Evolutionary conservation across 2,113 vertebrate genomes (phyloP).

Genomic region (Ramphastos sulfuratus): DNA sequence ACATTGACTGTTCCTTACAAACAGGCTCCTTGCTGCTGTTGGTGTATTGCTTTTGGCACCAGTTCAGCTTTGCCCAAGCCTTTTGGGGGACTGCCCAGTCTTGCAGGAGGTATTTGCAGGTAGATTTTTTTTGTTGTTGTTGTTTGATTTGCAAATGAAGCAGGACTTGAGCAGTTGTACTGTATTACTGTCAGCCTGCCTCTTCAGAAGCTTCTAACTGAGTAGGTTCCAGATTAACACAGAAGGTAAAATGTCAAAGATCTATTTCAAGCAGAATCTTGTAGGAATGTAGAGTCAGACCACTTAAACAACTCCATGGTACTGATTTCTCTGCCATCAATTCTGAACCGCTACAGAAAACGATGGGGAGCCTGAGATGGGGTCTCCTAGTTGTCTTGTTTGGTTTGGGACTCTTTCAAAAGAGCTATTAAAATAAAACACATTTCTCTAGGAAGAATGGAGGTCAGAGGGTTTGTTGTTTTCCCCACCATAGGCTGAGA

Average conservation of each 20-base stretch:
- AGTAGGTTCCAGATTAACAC: not conserved
- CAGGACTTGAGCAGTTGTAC: not conserved
- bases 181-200: not conserved
- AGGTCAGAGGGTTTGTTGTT: not conserved
- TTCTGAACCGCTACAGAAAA: not conserved
- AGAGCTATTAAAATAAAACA: not conserved
- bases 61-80: not conserved
- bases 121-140: not conserved
- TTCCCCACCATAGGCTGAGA: not conserved
- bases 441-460: not conserved
- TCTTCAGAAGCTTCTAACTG: not conserved
- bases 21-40: not conserved
- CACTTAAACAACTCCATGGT: not conserved
- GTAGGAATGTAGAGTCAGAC: not conserved
- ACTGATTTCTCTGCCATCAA: not conserved
- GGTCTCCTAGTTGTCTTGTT: not conserved
- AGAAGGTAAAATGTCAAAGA: not conserved
- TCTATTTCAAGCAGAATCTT: not conserved
- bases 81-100: not conserved
- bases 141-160: slow-evolving; percentile 1
- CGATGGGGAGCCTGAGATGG: not conserved
- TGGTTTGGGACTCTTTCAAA: not conserved
- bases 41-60: not conserved
- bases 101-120: slow-evolving; percentile 18
- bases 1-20: not conserved